Evolutionary conservation across 1,140 invertebrate species (phyloP).

Genomic region (Physella acuta): DNA sequence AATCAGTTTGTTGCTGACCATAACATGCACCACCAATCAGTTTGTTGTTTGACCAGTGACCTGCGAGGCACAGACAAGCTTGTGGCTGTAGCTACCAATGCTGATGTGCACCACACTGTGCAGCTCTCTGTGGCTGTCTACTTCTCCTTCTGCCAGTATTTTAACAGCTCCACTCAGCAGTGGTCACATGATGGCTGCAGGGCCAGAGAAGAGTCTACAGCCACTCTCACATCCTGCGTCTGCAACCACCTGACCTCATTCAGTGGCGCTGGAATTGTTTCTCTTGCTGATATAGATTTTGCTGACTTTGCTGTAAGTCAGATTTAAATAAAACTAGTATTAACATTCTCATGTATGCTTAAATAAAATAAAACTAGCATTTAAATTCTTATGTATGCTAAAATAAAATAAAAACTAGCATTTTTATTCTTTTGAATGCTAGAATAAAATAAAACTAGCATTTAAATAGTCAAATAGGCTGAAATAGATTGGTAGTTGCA

Average conservation of each 20-base stretch:
- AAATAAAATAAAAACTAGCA: too few relatives aligned
- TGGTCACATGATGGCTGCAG: slow-evolving; percentile 46
- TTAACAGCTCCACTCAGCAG: slow-evolving; percentile 23
- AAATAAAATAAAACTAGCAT: too few relatives aligned
- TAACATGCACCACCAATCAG: too few relatives aligned
- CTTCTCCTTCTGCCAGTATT: slow-evolving; percentile 43
- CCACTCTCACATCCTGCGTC: slow-evolving; percentile 35
- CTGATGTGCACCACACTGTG: slow-evolving; percentile 29
- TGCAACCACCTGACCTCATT: slow-evolving; percentile 55
- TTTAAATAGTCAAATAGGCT: too few relatives aligned
- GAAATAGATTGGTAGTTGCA: too few relatives aligned
- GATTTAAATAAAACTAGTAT: too few relatives aligned
- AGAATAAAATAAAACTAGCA: too few relatives aligned
- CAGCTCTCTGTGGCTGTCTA: slow-evolving; percentile 39
- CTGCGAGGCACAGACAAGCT: background rate
- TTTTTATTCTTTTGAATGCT: too few relatives aligned
- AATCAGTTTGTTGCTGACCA: too few relatives aligned
- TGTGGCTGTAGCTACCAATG: slow-evolving; percentile 33
- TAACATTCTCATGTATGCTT: too few relatives aligned
- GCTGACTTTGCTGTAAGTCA: slow-evolving; percentile 46
- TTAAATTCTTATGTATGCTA: too few relatives aligned
- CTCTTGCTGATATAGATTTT: slow-evolving; percentile 44
- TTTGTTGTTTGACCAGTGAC: too few relatives aligned
- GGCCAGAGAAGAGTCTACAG: slow-evolving; percentile 35
- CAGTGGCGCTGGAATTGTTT: slow-evolving; percentile 46